Percentiles rank a stretch among this genome's conserved stretches.
These are phyloP conservation scores for Ramphastos sulfuratus DNA, from an alignment of 2,113 vertebrate genomes.

Conservation along the genomic window DNA sequence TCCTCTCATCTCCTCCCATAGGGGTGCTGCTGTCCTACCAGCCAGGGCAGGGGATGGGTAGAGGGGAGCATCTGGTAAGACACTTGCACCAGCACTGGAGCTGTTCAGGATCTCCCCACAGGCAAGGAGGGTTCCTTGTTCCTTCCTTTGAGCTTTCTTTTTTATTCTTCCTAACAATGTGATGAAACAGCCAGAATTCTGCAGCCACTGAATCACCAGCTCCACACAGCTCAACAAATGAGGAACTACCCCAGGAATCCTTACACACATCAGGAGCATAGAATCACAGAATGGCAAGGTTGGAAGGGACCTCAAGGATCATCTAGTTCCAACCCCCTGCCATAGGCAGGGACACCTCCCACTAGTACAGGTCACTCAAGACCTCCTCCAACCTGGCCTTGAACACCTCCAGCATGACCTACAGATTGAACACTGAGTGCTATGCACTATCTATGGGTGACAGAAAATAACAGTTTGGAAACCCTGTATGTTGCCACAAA, in stretches of 20 bases:
- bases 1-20: neutral
- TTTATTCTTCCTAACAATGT: neutral
- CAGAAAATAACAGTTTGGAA: no score
- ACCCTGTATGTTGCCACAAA: neutral
- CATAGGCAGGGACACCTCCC: no score
- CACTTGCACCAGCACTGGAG: neutral
- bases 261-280: neutral
- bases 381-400: no score
- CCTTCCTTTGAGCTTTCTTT: neutral
- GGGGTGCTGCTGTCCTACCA: neutral
- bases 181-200: neutral
- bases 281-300: neutral
- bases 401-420: neutral
- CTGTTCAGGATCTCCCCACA: neutral
- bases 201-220: neutral
- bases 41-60: neutral
- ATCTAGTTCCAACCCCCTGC: no score
- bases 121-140: neutral
- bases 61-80: neutral
- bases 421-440: rapidly evolving
- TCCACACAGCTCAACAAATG: neutral
- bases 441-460: rapidly evolving
- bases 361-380: no score
- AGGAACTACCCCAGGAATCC: neutral
- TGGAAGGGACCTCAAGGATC: no score